These are phyloP conservation scores for Chauna torquata DNA, from an alignment of 2,113 vertebrate genomes.

Conservation along the genomic window DNA sequence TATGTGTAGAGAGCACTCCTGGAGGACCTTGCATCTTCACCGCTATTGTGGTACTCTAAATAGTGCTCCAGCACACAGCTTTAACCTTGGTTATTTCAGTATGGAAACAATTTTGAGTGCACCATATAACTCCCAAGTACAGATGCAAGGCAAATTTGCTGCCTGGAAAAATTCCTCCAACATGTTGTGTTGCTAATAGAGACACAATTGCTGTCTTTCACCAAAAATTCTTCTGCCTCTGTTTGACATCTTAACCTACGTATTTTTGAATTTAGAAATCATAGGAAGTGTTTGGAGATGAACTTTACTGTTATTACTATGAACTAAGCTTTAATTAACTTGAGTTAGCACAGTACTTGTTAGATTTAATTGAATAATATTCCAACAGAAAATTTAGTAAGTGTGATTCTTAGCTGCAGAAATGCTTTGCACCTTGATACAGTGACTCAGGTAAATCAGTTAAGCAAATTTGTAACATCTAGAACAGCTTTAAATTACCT, in stretches of 20 bases:
- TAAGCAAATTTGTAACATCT: background rate
- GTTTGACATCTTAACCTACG: background rate
- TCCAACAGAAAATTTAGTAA: background rate
- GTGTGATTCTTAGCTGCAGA: background rate
- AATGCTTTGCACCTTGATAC: background rate
- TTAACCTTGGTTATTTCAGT: background rate
- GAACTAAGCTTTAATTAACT: background rate
- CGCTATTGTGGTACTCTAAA: background rate
- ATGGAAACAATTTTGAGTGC: background rate
- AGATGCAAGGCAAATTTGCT: background rate
- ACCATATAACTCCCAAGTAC: background rate
- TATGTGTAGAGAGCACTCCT: background rate
- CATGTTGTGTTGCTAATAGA: background rate
- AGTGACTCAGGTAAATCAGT: background rate
- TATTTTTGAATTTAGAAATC: background rate
- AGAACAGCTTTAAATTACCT: background rate
- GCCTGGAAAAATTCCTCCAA: background rate
- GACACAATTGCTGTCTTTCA: background rate
- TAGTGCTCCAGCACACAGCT: background rate
- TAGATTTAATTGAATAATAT: background rate
- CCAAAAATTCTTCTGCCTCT: background rate
- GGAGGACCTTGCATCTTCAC: background rate
- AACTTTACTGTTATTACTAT: background rate
- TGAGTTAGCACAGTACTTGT: background rate
- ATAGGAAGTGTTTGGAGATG: background rate